Evolutionary conservation across 1,140 invertebrate genomes (phyloP), one percentile per base, ranked within the genome.

Genomic region (Spodoptera litura): DNA sequence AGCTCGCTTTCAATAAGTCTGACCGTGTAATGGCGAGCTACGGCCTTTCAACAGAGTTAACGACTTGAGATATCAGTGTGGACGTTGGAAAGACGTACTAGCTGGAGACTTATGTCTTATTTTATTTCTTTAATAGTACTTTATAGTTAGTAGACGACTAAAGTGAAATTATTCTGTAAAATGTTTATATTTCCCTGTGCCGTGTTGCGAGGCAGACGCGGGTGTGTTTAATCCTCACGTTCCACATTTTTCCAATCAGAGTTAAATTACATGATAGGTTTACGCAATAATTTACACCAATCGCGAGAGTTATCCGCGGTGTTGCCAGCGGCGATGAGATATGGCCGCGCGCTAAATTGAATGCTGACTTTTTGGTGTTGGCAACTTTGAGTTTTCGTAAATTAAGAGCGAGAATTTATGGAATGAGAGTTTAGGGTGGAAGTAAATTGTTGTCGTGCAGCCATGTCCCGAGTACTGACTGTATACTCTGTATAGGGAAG

Each of bases 251-350:
- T 62, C 59, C 73, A 75, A 75, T 75, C 73, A 75, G 27, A 8
- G 3, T 27, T 13, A 31, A 75, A 75, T 75, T 61, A 75, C 62
- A 53, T 64, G 73, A 75, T 64, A 70, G 64, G 64, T 70, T 59
- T 70, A 70, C 44, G 64, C 44, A 78, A 78, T 70, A 78, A 59
- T 70, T 59, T 35, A 70, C 38, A 70, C 5, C 62, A 59, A 61
- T 70, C 44, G 25, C 31, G 11, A 70, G 53, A 58, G 52, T 58
- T 70, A 70, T 77, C 52, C 51, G 52, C 53, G 55, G 64, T 70
- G 64, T 78, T 78, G 64, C 75, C 64, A 59, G 31, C 64, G 62
- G 75, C 62, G 53, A 51, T 78, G 64, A 78, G 70, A 78, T 78
- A 78, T 78, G 38, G 44, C 38, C 13, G 75, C 44, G 64, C 52